Conservation (phyloP, 2,113 vertebrate genomes). For the Corapipo altera region DNA sequence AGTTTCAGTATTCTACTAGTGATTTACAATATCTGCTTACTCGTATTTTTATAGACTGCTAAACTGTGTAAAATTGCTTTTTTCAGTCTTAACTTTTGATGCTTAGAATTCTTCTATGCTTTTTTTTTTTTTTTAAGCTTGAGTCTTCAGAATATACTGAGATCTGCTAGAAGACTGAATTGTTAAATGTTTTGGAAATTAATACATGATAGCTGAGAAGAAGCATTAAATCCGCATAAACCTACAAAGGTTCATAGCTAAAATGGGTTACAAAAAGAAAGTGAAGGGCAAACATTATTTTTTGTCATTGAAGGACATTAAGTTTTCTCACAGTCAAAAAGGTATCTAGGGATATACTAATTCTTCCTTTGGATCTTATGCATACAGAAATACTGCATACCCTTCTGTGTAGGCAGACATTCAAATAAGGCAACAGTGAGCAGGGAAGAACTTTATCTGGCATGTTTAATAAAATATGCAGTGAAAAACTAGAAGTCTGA, state of each 20-base stretch:
- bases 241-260: not conserved
- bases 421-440: not conserved
- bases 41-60: conserved; percentile 68
- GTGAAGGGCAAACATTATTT: conserved; percentile 13
- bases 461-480: not conserved
- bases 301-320: conserved; percentile 1
- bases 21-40: conserved; percentile 71
- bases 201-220: conserved; percentile 1
- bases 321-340: not conserved
- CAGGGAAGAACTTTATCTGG: not conserved
- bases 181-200: conserved; percentile 25
- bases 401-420: not conserved
- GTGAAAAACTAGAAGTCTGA: not conserved
- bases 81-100: conserved; percentile 56
- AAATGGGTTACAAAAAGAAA: conserved; percentile 11
- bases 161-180: not conserved
- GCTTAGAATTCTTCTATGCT: not conserved
- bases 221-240: conserved; percentile 43
- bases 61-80: conserved; percentile 54
- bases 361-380: conserved; percentile 10
- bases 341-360: not conserved
- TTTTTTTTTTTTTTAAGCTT: not conserved
- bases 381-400: not conserved
- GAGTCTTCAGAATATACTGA: conserved; percentile 15
- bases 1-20: conserved; percentile 54